Evolutionary conservation across 2,797 vertebrate genomes (phyloP), one percentile per base, ranked within the genome.

Genomic region (Oryzias dopingdopingensis): DNA sequence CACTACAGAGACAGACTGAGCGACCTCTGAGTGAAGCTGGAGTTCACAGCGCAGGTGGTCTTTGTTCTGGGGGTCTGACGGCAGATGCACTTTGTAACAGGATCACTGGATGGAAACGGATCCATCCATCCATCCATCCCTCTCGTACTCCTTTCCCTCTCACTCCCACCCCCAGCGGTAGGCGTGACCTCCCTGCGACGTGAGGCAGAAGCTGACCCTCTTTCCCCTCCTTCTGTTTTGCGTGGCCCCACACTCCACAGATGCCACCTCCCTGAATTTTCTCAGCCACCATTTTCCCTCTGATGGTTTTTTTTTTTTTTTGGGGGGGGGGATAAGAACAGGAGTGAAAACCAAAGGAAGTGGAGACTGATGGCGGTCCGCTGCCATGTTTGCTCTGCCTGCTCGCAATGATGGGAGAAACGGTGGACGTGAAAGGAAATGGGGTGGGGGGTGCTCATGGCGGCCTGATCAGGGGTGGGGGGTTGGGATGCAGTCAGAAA

Each of bases 41-140:
- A 71, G 75, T 67, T 74, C 48, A 74, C 76, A 46, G 58, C 22
- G 69, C 84, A 77, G 84, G 84, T 71, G 81, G 85, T 82, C 80
- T 85, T 80, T 74, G 61, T 76, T 59, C 60, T 17, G 41, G 56
- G 65, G 65, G 77, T 70, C 56, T 45, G 76, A 70, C 14, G n/a
- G 82, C 84, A 86, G 80, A 88, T 76, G 80, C 43, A 62, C 73
- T 74, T 74, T 84, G 81, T 83, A 85, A 90, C 70, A 24, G 74
- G 81, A 89, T 87, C 83, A 78, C 83, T 78, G 70, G 79, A 81
- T 75, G 74, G 80, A 89, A 81, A 75, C 42, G 64, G 65, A 82
- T 76, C 76, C 62, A 17, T 47, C 50, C 72, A 18, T 46, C 52
- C 52, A 45, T 41, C 69, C 45, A 43, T 41, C 69, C 45, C 45